Base-by-base conservation (phyloP, 1,140 invertebrate genomes). In the Dicyema japonicum region DNA sequence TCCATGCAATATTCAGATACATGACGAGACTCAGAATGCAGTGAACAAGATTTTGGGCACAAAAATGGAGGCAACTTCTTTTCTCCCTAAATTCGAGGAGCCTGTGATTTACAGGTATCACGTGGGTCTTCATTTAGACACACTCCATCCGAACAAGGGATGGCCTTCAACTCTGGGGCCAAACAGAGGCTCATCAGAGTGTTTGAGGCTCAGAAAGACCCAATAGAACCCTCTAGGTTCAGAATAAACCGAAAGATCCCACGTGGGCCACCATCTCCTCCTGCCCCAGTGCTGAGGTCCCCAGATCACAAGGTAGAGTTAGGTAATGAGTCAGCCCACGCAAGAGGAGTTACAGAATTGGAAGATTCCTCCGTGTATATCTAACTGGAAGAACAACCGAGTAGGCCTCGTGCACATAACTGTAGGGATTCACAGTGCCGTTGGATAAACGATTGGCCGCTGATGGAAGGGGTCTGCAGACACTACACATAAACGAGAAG, bases 281-380 rank as follows among this genome's bases (percentile, higher is more conserved):
- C 85, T 12, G 80, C 85, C 2, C 70, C 70, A 11, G 75, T 90
- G 2, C 63, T 97, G 51, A 85, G 94, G 55, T 92, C 80, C 0
- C 88, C 88, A 0, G 82, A 85, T 1, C 60, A 85, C 30, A 74
- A 92, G 47, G 46, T 51, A 28, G 22, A 13, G 24, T 11, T 34
- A 23, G 18, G 21, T 32, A 3, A 26, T 34, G 30, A 11, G 35
- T 17, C 26, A 47, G 47, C 72, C 85, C 0, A 88, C 82, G 4
- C 78, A 82, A 0, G 88, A 90, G 48, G 85, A 97, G 47, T 85
- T 97, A 44, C 70, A 85, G 34, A 82, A 97, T 50, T 97, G 88
- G 88, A 92, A 92, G 54, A 90, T 97, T 38, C 88, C 88, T 11
- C 88, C 88, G 0, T 94, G 85, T 43, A 88, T 97, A 34, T 85